Percentiles rank a stretch among this genome's conserved stretches.
phyloP scores from a whole-genome alignment of 1,140 invertebrate species.

The Pemphigus obesinymphae region DNA sequence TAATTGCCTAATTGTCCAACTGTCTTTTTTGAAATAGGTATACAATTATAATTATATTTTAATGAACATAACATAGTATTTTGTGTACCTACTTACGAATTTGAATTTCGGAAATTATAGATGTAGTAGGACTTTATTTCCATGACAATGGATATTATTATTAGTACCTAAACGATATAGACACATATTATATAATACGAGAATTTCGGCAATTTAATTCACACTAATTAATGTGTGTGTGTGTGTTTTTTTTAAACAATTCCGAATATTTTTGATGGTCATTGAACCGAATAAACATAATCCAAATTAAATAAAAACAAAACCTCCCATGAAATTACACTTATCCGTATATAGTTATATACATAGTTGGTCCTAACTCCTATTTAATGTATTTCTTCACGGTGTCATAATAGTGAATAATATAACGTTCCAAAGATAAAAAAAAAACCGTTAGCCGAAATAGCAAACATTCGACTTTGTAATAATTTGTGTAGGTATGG shows the following conservation, averaged over 20 bases:
- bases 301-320: conserved; percentile 22
- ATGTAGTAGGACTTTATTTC: too few species aligned
- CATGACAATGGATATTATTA: too few species aligned
- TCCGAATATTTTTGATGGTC: not conserved
- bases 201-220: not conserved
- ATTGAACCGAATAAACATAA: conserved; percentile 33
- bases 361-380: not conserved
- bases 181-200: too few species aligned
- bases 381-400: not conserved
- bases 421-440: not conserved
- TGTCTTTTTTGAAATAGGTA: too few species aligned
- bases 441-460: conserved; percentile 10
- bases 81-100: too few species aligned
- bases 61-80: too few species aligned
- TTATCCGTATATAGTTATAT: not conserved
- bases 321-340: conserved; percentile 20
- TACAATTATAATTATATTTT: too few species aligned
- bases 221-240: not conserved
- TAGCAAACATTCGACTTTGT: not conserved
- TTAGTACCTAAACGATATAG: too few species aligned
- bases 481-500: not conserved
- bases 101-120: too few species aligned
- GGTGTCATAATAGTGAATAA: not conserved
- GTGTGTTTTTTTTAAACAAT: not conserved
- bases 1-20: too few species aligned